Evolutionary conservation across 1,140 invertebrate genomes (phyloP), one percentile per base, ranked within the genome.

Genomic region (Oryzaephilus surinamensis): DNA sequence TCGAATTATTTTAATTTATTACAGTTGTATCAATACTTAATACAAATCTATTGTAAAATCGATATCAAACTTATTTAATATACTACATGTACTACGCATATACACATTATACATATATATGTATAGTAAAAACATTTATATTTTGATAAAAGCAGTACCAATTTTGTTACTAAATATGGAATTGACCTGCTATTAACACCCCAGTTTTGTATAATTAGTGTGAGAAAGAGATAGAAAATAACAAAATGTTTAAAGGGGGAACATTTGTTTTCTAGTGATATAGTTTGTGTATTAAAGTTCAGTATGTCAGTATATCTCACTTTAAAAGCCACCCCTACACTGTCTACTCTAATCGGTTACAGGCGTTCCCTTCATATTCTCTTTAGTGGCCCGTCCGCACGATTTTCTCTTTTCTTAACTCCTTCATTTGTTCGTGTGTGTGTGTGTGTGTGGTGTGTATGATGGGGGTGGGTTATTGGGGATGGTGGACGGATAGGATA

Each of bases 111-210:
- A 18, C 13, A n/a, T 13, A 38, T n/a, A n/a, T 20, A 17, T 16
- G 26, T 23, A 24, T 3, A 15, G 12, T 13, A 33, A 29, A 21
- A 14, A 27, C 21, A 37, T n/a, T n/a, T n/a, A n/a, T n/a, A n/a
- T n/a, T n/a, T n/a, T n/a, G n/a, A n/a, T n/a, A n/a, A n/a, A n/a
- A n/a, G n/a, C n/a, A n/a, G n/a, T n/a, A n/a, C n/a, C 31, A 34
- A 39, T 41, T 38, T 40, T 35, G 38, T 28, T 38, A 32, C 43
- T 52, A 52, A 52, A 52, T 45, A 46, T 37, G 44, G 46, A 55
- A 55, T 55, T 55, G 53, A 56, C 54, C 54, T 50, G 46, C 54
- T 53, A 53, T 56, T 56, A 54, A 50, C 51, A 56, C 54, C 51
- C 51, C 33, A 28, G 54, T 51, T 48, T 56, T 24, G n/a, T 52